A percentile compares a stretch with the other conserved stretches of the same genome.
phyloP scores from a whole-genome alignment of 2,888 invertebrate genomes.

The Pyrrhosoma nymphula region DNA sequence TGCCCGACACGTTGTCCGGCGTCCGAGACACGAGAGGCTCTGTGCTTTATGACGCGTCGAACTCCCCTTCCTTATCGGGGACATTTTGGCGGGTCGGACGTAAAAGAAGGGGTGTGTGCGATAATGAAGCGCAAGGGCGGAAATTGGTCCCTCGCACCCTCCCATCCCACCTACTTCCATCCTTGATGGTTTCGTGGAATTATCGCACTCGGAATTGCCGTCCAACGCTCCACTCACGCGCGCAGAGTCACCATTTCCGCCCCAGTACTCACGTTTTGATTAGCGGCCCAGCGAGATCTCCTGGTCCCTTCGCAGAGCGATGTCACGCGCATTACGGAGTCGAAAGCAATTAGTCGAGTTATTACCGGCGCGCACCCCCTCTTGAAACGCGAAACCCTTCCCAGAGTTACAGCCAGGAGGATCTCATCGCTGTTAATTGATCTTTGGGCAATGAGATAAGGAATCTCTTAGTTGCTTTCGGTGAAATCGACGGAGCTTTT shows the following conservation, averaged over 20 bases:
- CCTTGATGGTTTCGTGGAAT: background rate
- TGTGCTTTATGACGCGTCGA: background rate
- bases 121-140: background rate
- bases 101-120: background rate
- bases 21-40: background rate
- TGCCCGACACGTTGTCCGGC: background rate
- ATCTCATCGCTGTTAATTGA: background rate
- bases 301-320: background rate
- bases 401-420: background rate
- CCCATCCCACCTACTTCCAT: background rate
- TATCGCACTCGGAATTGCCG: background rate
- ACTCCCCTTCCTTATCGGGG: background rate
- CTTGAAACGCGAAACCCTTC: background rate
- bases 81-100: background rate
- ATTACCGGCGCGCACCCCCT: background rate
- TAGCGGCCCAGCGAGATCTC: background rate
- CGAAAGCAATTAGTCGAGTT: slow-evolving; percentile 11
- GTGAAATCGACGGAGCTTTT: too few relatives aligned
- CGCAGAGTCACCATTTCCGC: background rate
- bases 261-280: background rate
- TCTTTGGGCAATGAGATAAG: background rate
- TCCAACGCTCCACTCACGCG: background rate
- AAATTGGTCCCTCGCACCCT: background rate
- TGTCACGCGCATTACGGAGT: background rate
- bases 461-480: background rate